These are phyloP conservation scores for Neoseiulus cucumeris DNA, from an alignment of 1,140 invertebrate genomes.

Conservation along the genomic window DNA sequence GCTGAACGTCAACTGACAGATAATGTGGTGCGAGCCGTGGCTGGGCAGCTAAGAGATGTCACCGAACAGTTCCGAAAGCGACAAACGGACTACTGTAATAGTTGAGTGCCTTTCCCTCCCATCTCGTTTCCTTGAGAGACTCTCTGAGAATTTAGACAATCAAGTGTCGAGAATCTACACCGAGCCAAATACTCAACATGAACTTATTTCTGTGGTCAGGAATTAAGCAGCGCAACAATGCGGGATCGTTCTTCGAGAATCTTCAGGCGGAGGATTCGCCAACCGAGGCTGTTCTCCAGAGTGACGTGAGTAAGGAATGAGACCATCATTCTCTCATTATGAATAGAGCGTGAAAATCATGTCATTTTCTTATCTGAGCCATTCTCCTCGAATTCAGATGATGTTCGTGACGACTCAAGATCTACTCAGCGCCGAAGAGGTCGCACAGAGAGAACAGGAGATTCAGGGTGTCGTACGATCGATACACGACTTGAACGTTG, in stretches of 20 bases:
- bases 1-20: constrained; percentile 1
- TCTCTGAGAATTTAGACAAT: too few relatives aligned
- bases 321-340: background rate
- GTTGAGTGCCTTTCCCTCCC: background rate
- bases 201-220: background rate
- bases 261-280: background rate
- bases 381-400: background rate
- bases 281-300: constrained; percentile 9
- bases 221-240: constrained; percentile 6
- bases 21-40: background rate
- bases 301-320: constrained; percentile 15
- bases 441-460: constrained; percentile 63
- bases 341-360: constrained; percentile 15
- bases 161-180: too few relatives aligned
- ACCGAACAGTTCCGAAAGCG: background rate
- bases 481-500: constrained; percentile 75
- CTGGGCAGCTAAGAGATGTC: background rate
- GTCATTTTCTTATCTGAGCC: too few relatives aligned
- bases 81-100: constrained; percentile 2
- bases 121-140: too few relatives aligned
- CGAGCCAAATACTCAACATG: too few relatives aligned
- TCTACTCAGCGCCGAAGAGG: constrained; percentile 32
- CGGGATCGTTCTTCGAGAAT: background rate
- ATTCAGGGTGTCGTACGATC: constrained; percentile 74
- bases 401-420: background rate